These are phyloP conservation scores for Drosophila paracracens DNA, from an alignment of 2,888 invertebrate species.

Conservation along the genomic window DNA sequence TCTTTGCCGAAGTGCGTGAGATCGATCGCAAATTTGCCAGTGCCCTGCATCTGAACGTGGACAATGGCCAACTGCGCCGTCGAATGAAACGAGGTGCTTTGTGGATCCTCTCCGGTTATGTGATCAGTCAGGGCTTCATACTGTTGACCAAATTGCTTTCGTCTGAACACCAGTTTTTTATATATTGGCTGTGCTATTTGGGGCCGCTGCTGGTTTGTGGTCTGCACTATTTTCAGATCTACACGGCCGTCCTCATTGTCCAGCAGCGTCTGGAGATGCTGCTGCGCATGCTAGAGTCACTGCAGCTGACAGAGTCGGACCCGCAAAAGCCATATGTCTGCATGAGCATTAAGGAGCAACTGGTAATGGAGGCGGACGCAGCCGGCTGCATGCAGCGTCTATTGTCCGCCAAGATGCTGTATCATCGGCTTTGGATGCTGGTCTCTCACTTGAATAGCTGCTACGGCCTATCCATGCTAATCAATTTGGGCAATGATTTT, in stretches of 20 bases:
- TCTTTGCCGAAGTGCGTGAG: conserved; percentile 69
- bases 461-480: conserved; percentile 82
- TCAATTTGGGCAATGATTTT: conserved; percentile 83
- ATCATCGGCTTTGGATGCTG: conserved; percentile 81
- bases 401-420: conserved; percentile 75
- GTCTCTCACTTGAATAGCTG: conserved; percentile 75
- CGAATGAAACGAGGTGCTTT: conserved; percentile 39
- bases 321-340: conserved; percentile 10
- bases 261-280: conserved; percentile 76
- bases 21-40: conserved; percentile 79
- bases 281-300: conserved; percentile 58
- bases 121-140: conserved; percentile 63
- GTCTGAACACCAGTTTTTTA: conserved; percentile 33
- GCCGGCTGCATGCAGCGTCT: conserved; percentile 60
- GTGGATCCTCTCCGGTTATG: conserved; percentile 67
- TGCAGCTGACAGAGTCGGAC: conserved; percentile 41
- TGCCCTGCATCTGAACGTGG: conserved; percentile 70
- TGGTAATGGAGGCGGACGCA: conserved; percentile 19
- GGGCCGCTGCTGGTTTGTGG: conserved; percentile 76
- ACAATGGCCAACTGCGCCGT: conserved; percentile 58
- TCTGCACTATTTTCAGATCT: conserved; percentile 82
- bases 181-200: conserved; percentile 78
- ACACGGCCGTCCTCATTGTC: conserved; percentile 70
- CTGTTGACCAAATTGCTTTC: conserved; percentile 57
- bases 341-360: conserved; percentile 26